Evolutionary conservation across 2,888 invertebrate species (phyloP), one percentile per base, ranked within the genome.

Genomic region (Galerucella pusilla): DNA sequence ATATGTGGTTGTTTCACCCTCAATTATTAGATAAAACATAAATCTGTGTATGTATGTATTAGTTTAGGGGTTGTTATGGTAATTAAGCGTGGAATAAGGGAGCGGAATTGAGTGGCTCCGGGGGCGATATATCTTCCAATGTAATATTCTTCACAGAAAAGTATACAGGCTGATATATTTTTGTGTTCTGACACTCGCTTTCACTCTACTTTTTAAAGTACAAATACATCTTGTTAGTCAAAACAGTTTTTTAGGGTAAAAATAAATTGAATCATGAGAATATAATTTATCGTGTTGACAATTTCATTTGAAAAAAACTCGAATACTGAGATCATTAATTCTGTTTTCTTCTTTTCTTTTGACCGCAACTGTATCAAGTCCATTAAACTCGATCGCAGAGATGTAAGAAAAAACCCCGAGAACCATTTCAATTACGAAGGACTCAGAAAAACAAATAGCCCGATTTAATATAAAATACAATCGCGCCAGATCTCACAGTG

Each of bases 61-160:
- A 82, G 72, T 54, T 74, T 71, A 61, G 71, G 83, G 84, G 85
- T 81, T 83, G 84, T 85, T 85, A 85, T 84, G 85, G 79, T 84
- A 84, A 85, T 84, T 83, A 81, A 80, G 77, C 77, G 75, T 77
- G 76, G 73, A 76, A 73, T 71, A 77, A 74, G 49, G 65, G 70
- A 63, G 61, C 70, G 63, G 28, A 11, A 42, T 68, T n/a, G 11
- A 35, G 61, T 28, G 20, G 28, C 25, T 12, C 1, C 14, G 49
- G 49, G 9, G 7, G 6, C 35, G 35, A 7, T 42, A 42, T 42
- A 6, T 42, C 2, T 7, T 42, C 35, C 35, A 42, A 42, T 9
- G 35, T 42, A 42, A 42, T 42, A 42, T 9, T 42, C 35, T 42
- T 42, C 35, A 2, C 35, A 9, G 35, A 42, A 42, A 42, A 42